Evolutionary conservation across 2,888 invertebrate genomes (phyloP), one percentile per base, ranked within the genome.

Genomic region (Drosophila demipolita): DNA sequence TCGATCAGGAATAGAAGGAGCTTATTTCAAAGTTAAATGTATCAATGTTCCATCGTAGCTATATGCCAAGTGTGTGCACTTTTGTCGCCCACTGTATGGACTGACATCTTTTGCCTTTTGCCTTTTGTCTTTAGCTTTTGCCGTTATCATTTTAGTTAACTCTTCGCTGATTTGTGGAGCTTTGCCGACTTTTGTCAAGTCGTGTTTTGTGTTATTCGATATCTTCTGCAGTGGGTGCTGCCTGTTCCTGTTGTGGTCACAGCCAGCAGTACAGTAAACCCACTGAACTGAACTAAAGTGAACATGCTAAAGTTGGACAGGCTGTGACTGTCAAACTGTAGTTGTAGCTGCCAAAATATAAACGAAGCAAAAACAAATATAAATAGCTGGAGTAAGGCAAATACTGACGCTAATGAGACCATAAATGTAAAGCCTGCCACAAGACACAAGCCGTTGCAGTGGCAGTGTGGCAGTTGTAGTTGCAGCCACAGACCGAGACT

Each of bases 401-500:
- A 68, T 59, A 59, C 74, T 80, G 87, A 85, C 87, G 80, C 83
- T 85, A 85, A 85, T 85, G 85, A 85, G 85, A 78, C 87, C 81
- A 77, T 85, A 85, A 82, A 82, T 82, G 85, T 79, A 73, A 64
- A 69, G 76, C 67, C 73, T 73, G 82, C 74, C 73, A 75, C 73
- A 72, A 80, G 74, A 40, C 23, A 36, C 36, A 36, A 23, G 23
- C 17, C 20, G 38, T 54, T 38, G 55, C 55, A 38, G 55, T 54
- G 23, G 36, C 48, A 48, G 26, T 48, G 26, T 26, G 26, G 29
- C 45, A 23, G 45, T 45, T 45, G 45, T 23, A 45, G 45, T 45
- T 45, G 45, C 8, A 54, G 48, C 55, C 40, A 60, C 69, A 74
- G 65, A 73, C 72, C 66, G 80, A 73, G 70, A 82, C 84, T 87